These are phyloP conservation scores for Lasioglossum zephyrum DNA, from an alignment of 2,888 invertebrate genomes.

Conservation along the genomic window DNA sequence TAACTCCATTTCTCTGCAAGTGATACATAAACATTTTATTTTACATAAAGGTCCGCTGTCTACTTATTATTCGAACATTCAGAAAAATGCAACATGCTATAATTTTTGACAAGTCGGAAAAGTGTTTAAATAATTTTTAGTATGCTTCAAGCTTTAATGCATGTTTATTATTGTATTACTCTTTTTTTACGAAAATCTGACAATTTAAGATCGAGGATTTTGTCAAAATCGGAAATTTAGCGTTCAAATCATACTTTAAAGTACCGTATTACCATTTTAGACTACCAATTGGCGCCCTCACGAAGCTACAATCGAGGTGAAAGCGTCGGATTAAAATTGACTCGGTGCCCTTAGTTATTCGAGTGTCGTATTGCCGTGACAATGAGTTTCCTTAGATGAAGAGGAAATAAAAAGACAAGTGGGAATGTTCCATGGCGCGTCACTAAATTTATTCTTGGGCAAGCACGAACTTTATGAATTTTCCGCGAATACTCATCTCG, in stretches of 20 bases:
- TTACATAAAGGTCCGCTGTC: too few species aligned
- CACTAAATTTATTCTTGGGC: conserved; percentile 44
- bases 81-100: too few species aligned
- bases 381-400: background rate
- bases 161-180: too few species aligned
- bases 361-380: background rate
- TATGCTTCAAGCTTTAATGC: too few species aligned
- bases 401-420: conserved; percentile 10
- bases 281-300: background rate
- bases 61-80: too few species aligned
- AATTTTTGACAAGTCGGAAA: too few species aligned
- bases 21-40: too few species aligned
- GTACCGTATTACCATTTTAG: background rate
- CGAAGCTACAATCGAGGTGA: background rate
- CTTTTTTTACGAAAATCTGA: too few species aligned
- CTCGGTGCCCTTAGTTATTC: background rate
- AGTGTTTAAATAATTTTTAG: too few species aligned
- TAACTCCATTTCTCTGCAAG: too few species aligned
- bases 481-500: conserved; percentile 38
- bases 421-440: conserved; percentile 12
- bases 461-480: conserved; percentile 37
- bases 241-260: background rate
- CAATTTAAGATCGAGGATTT: too few species aligned
- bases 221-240: too few species aligned
- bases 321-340: background rate